Evolutionary conservation across 2,113 vertebrate species (phyloP).

Genomic region (Chlorodrepanis virens): DNA sequence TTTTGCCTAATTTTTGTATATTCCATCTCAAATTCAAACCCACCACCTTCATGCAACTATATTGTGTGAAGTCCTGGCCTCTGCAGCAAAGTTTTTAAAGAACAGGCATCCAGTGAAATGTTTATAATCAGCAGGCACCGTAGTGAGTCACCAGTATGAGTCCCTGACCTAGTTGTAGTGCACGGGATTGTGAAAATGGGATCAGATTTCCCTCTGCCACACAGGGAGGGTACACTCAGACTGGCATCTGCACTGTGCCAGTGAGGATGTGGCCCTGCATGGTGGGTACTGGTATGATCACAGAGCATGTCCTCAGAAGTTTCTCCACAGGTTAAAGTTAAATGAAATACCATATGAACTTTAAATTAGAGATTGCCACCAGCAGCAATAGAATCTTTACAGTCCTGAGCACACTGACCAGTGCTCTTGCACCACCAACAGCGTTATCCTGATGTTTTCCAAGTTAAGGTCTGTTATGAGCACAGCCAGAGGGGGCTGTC

Average conservation of each 20-base stretch:
- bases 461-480: neutral
- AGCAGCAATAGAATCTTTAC: neutral
- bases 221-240: neutral
- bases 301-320: neutral
- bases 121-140: neutral
- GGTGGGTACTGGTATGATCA: neutral
- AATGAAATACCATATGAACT: neutral
- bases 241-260: neutral
- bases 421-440: neutral
- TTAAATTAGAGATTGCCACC: neutral
- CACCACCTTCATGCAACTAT: neutral
- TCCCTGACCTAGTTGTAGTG: constrained; percentile 52
- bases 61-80: neutral
- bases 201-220: neutral
- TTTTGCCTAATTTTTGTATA: neutral
- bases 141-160: constrained; percentile 44
- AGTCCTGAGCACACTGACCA: neutral
- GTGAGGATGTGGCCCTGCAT: neutral
- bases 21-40: neutral
- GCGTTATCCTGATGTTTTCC: neutral
- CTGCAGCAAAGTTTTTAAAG: neutral
- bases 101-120: neutral
- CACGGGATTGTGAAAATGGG: neutral
- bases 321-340: neutral
- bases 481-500: neutral